These are phyloP conservation scores for Dryobota labecula DNA, from an alignment of 2,888 invertebrate genomes.

Conservation along the genomic window DNA sequence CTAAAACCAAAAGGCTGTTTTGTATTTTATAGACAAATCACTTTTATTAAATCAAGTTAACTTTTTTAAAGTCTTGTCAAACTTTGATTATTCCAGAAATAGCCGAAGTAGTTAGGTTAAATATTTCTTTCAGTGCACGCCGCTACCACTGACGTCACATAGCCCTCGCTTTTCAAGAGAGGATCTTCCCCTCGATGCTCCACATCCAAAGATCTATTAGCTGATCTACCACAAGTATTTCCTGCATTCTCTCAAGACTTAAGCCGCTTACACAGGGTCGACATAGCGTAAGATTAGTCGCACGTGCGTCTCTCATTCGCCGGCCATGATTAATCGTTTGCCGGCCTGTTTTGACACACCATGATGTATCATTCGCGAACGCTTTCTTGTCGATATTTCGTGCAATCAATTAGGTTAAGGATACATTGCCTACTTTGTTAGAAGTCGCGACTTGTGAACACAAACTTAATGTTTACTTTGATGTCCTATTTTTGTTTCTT, in stretches of 20 bases:
- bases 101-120: too few relatives aligned
- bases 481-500: conserved; percentile 15
- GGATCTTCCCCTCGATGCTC: too few relatives aligned
- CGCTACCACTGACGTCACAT: not conserved
- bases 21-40: too few relatives aligned
- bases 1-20: too few relatives aligned
- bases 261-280: conserved; percentile 61
- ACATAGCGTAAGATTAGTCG: conserved; percentile 81
- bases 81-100: too few relatives aligned
- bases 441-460: conserved; percentile 40
- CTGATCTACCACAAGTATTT: not conserved
- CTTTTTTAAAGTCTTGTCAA: too few relatives aligned
- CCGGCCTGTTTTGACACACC: conserved; percentile 84
- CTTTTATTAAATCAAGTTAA: too few relatives aligned
- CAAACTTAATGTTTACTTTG: conserved; percentile 44
- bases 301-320: conserved; percentile 75
- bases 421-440: conserved; percentile 57
- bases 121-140: too few relatives aligned
- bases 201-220: not conserved
- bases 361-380: conserved; percentile 88
- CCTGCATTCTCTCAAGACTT: conserved; percentile 56
- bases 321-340: conserved; percentile 83
- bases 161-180: not conserved
- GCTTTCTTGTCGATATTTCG: conserved; percentile 85
- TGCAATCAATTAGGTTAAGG: conserved; percentile 84